Conservation (phyloP, 2,888 invertebrate genomes). For the Parnassius smintheus region DNA sequence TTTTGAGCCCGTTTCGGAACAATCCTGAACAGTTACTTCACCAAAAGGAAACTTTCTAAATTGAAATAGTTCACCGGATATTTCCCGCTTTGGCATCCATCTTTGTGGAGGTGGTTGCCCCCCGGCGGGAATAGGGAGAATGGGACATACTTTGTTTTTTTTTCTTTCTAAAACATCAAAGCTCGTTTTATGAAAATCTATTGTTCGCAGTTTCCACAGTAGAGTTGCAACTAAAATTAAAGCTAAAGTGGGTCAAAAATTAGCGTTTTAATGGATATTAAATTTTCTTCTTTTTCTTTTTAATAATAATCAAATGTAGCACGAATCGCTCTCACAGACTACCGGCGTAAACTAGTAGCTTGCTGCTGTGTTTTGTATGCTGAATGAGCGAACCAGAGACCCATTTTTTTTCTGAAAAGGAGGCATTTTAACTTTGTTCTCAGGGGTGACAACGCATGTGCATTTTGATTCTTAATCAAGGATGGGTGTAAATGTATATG, state of each 20-base stretch:
- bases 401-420: too few relatives aligned
- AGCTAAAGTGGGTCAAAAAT: background rate
- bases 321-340: too few relatives aligned
- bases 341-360: too few relatives aligned
- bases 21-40: slow-evolving; percentile 58
- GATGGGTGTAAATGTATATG: too few relatives aligned
- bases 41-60: slow-evolving; percentile 71
- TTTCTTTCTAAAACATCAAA: slow-evolving; percentile 57
- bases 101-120: slow-evolving; percentile 56
- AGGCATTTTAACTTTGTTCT: too few relatives aligned
- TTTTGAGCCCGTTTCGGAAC: slow-evolving; percentile 57
- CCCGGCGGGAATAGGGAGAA: slow-evolving; percentile 35
- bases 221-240: background rate
- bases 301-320: too few relatives aligned
- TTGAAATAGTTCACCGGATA: slow-evolving; percentile 75
- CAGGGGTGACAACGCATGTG: too few relatives aligned
- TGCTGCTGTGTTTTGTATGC: too few relatives aligned
- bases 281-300: background rate
- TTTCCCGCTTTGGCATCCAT: slow-evolving; percentile 67
- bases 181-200: slow-evolving; percentile 56
- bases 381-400: too few relatives aligned
- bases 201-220: slow-evolving; percentile 32
- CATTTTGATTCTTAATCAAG: too few relatives aligned
- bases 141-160: slow-evolving; percentile 45
- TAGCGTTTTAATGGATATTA: background rate